Base-by-base conservation (phyloP, 1,140 invertebrate genomes). In the Luehdorfia chinensis region DNA sequence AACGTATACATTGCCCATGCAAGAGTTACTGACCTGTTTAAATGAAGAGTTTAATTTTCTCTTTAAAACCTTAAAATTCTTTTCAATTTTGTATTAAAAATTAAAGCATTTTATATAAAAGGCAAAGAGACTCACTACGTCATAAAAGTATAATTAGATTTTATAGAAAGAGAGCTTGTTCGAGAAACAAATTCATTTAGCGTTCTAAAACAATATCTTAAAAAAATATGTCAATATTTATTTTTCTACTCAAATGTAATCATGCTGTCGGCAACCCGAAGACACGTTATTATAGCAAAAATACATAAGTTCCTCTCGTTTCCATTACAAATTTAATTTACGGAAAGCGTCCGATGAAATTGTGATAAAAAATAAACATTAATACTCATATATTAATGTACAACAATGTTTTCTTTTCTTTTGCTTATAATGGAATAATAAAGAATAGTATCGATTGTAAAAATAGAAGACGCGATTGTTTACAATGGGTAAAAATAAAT, bases 321-420 rank as follows among this genome's bases (percentile, higher is more conserved):
- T 43, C 54, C 59, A 62, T 67, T 66, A 60, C 46, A 45, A 63
- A 58, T 58, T 50, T 55, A 64, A 68, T 71, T 62, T 64, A 60
- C 51, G 64, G 39, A 56, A 60, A 45, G 45, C 47, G 65, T 61
- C 44, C 55, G 41, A 63, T 68, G 54, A 59, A 59, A 62, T 57
- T 63, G 59, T 53, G 48, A 23, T 61, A 61, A 28, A 31, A 44
- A 68, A 70, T 57, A 74, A 70, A 68, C 58, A 66, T 21, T 39
- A 37, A 27, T 32, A 23, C 19, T 34, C 46, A 57, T 52, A 34
- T 49, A 43, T 51, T 47, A 36, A 36, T 41, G 32, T 52, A 41
- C 33, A 49, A 36, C 18, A 33, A 47, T 48, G 43, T 53, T 55
- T 59, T 49, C 32, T 49, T 58, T 47, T 49, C 45, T 23, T 39